phyloP scores from a whole-genome alignment of 92 coral and sea anemone species.

The Blastomussa wellsi region DNA sequence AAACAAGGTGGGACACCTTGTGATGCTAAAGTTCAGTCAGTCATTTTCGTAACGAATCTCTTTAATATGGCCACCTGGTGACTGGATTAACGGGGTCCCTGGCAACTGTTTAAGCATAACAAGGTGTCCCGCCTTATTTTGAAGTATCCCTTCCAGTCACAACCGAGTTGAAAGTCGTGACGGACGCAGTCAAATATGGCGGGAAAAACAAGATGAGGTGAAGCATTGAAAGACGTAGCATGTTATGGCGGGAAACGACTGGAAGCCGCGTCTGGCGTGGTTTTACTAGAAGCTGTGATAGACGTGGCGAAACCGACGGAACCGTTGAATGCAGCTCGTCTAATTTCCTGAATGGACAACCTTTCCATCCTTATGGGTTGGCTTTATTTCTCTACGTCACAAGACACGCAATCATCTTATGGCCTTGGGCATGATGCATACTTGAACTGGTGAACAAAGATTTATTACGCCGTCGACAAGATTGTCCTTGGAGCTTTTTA shows the following conservation, averaged over 20 bases:
- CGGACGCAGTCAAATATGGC: neutral
- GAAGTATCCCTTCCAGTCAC: too few relatives aligned
- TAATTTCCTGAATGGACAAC: too few relatives aligned
- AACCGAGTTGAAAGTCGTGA: neutral
- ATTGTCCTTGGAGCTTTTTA: slow-evolving; percentile 79
- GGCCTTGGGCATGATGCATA: slow-evolving; percentile 85
- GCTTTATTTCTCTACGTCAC: neutral
- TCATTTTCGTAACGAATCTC: too few relatives aligned
- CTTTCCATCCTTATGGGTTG: neutral
- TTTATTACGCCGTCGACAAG: slow-evolving; percentile 81
- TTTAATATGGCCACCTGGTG: too few relatives aligned
- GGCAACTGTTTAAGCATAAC: too few relatives aligned
- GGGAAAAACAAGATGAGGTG: neutral
- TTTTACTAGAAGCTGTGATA: too few relatives aligned
- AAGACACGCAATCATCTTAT: neutral
- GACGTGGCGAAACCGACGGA: too few relatives aligned
- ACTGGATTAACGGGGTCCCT: too few relatives aligned
- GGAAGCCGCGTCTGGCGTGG: neutral
- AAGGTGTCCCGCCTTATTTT: too few relatives aligned
- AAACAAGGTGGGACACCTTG: too few relatives aligned
- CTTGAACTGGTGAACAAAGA: slow-evolving; percentile 86
- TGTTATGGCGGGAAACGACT: neutral
- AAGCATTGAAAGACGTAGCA: neutral
- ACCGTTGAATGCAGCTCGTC: too few relatives aligned
- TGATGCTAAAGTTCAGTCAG: too few relatives aligned